Evolutionary conservation across 2,888 invertebrate species (phyloP).

Genomic region (Eupithecia subfuscata): DNA sequence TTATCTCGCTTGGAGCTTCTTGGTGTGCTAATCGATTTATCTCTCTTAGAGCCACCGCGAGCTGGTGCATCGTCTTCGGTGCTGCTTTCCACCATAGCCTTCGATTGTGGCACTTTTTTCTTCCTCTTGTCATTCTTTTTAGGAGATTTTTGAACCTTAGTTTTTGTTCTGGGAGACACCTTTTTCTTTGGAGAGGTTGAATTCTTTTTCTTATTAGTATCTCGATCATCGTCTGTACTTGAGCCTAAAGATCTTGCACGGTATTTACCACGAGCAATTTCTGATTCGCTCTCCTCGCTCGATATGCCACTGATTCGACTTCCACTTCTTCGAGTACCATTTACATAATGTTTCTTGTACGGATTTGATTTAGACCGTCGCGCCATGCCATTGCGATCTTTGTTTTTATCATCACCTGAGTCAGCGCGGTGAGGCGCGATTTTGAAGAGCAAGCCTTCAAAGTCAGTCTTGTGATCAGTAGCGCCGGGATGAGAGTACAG

Average conservation of each 20-base stretch:
- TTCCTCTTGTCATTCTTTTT: conserved; percentile 77
- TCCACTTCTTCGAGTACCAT: conserved; percentile 87
- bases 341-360: conserved; percentile 90
- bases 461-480: conserved; percentile 87
- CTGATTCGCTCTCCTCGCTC: conserved; percentile 78
- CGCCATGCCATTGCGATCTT: conserved; percentile 88
- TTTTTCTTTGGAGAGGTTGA: conserved; percentile 76
- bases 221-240: conserved; percentile 84
- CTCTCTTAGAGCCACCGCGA: conserved; percentile 62
- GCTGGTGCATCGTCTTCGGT: conserved; percentile 84
- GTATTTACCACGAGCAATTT: conserved; percentile 65
- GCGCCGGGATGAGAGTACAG: conserved; percentile 90
- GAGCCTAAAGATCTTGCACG: conserved; percentile 78
- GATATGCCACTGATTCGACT: conserved; percentile 87
- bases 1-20: conserved; percentile 28
- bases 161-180: conserved; percentile 74
- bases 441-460: conserved; percentile 87
- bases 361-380: conserved; percentile 85
- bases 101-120: conserved; percentile 77
- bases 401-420: conserved; percentile 85
- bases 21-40: conserved; percentile 75
- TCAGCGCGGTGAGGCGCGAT: conserved; percentile 85
- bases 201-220: conserved; percentile 62
- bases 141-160: conserved; percentile 64
- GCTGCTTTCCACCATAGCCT: conserved; percentile 83